Conservation (phyloP, 2,797 vertebrate genomes). For the Arnoldichthys spilopterus region DNA sequence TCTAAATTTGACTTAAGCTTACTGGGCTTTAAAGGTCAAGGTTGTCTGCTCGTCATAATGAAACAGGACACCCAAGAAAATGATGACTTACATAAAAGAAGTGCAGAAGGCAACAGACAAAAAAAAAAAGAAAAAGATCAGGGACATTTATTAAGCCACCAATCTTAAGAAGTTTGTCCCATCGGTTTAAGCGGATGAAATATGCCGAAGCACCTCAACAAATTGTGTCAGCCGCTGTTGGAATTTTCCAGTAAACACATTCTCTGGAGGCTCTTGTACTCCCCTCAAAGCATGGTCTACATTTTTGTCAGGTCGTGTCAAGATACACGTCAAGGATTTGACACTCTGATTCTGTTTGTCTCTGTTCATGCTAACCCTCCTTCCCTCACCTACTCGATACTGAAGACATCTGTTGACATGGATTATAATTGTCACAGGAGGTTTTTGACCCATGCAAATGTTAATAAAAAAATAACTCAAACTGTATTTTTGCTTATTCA, state of each 20-base stretch:
- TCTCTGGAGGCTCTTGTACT: constrained; percentile 2
- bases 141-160: neutral
- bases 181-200: neutral
- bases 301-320: constrained; percentile 33
- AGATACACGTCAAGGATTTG: constrained; percentile 26
- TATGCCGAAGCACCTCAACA: neutral
- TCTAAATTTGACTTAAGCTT: constrained; percentile 19
- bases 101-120: neutral
- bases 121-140: neutral
- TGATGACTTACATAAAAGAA: neutral
- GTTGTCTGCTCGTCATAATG: neutral
- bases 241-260: constrained; percentile 31
- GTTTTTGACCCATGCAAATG: neutral
- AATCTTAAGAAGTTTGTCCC: neutral
- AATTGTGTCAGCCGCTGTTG: neutral
- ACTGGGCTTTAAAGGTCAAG: constrained; percentile 13
- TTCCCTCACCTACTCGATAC: neutral
- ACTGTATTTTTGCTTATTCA: neutral
- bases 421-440: no score
- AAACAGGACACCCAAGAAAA: constrained; percentile 16
- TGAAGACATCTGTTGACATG: neutral
- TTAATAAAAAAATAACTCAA: neutral
- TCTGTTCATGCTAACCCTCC: neutral
- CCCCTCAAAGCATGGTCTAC: neutral
- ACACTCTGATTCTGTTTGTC: neutral